phyloP scores from a whole-genome alignment of 2,113 vertebrate genomes.

The Lepus americanus region DNA sequence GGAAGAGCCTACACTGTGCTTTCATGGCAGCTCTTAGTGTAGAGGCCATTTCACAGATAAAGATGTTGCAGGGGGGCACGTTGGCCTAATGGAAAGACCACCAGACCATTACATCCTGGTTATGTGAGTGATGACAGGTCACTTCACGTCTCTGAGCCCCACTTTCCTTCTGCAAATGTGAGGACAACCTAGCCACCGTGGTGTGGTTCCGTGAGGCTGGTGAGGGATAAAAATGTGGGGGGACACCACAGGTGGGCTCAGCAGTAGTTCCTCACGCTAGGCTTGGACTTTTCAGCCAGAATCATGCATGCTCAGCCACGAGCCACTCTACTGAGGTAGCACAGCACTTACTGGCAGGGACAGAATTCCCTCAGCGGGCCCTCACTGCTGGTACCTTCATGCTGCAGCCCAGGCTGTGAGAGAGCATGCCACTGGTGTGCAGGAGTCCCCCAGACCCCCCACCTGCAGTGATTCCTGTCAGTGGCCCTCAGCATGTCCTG shows the following conservation, averaged over 20 bases:
- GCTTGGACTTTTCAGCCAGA: neutral
- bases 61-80: conserved; percentile 29
- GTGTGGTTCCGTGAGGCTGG: neutral
- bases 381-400: neutral
- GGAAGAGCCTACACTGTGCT: neutral
- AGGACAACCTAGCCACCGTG: neutral
- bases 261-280: neutral
- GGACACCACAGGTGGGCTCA: neutral
- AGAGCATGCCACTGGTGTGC: neutral
- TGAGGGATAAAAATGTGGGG: neutral
- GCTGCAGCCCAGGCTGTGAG: neutral
- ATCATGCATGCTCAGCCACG: neutral
- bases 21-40: neutral
- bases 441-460: neutral
- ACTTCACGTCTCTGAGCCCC: neutral
- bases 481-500: neutral
- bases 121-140: neutral
- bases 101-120: neutral
- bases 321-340: neutral
- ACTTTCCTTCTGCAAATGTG: neutral
- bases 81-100: neutral
- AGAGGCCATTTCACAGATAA: neutral
- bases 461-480: neutral
- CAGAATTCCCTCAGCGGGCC: neutral
- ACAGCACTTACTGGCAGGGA: neutral